phyloP scores from a whole-genome alignment of 2,797 vertebrate genomes.

The Antrozous pallidus region DNA sequence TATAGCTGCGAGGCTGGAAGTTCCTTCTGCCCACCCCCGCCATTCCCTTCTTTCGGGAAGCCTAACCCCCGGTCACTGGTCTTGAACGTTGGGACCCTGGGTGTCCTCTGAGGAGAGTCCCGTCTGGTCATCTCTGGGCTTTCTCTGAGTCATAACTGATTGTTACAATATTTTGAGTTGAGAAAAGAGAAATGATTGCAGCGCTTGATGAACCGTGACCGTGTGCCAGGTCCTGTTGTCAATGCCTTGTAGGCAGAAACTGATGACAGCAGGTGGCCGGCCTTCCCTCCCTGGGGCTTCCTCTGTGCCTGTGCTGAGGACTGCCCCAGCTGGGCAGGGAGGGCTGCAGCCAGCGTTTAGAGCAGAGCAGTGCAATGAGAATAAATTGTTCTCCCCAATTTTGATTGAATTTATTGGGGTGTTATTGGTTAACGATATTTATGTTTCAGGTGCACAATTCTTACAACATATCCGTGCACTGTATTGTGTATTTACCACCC shows the following conservation, averaged over 20 bases:
- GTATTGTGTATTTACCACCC: neutral
- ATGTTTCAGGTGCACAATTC: neutral
- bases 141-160: neutral
- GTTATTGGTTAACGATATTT: neutral
- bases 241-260: neutral
- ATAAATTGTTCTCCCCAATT: neutral
- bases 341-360: neutral
- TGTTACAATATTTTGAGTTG: neutral
- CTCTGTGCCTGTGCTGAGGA: neutral
- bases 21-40: neutral
- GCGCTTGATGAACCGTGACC: neutral
- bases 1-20: neutral
- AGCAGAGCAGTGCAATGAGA: neutral
- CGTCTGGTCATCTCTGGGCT: neutral
- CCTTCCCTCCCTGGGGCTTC: no score
- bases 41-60: neutral
- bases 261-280: neutral
- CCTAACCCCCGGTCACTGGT: rapidly evolving
- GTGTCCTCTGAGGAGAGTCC: neutral
- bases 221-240: neutral
- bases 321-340: no score
- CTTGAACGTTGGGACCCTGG: neutral
- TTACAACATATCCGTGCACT: neutral
- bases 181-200: neutral
- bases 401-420: neutral